phyloP scores from a whole-genome alignment of 2,113 vertebrate genomes.

The Mionectes macconnelli region DNA sequence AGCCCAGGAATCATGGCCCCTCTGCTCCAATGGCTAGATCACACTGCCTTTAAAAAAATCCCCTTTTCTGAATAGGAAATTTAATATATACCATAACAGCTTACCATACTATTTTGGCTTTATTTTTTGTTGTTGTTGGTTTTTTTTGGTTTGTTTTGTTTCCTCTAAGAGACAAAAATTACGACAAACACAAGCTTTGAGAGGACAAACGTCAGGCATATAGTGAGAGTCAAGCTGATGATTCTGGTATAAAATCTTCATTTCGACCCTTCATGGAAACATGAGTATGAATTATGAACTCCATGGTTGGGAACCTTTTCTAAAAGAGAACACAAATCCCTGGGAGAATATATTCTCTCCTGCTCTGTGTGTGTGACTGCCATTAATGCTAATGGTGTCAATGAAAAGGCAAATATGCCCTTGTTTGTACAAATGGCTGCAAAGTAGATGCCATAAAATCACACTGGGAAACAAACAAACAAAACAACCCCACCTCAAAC shows the following conservation, averaged over 20 bases:
- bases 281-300: not conserved
- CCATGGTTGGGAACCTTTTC: not conserved
- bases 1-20: not conserved
- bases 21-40: not conserved
- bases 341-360: not conserved
- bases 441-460: not conserved
- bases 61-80: not conserved
- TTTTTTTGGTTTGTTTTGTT: not conserved
- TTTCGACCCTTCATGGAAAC: slow-evolving; percentile 24
- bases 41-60: not conserved
- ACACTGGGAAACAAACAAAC: not conserved
- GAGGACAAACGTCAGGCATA: not conserved
- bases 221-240: not conserved
- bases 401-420: not conserved
- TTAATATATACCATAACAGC: not conserved
- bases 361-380: not conserved
- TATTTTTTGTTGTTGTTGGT: not conserved
- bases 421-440: not conserved
- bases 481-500: not conserved
- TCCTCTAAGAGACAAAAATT: not conserved
- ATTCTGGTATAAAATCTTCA: slow-evolving; percentile 21
- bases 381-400: slow-evolving; percentile 22
- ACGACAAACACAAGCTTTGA: not conserved
- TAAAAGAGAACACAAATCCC: not conserved
- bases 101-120: not conserved